A percentile compares a stretch with the other conserved stretches of the same genome.
These are phyloP conservation scores for Dinoponera quadriceps DNA, from an alignment of 1,140 invertebrate genomes.

Conservation along the genomic window DNA sequence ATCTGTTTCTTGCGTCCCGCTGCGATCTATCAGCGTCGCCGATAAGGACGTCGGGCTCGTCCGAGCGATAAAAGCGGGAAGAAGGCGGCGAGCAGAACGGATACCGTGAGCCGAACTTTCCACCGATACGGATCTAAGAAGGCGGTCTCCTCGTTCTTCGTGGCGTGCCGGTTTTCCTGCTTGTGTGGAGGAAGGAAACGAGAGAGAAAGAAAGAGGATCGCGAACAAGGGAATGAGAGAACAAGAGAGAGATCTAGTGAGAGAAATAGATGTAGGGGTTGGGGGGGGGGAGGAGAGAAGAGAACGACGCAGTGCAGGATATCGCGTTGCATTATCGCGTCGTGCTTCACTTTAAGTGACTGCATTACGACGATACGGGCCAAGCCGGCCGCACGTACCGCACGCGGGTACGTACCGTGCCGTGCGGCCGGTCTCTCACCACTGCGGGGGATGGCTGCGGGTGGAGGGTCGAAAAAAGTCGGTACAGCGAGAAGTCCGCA, in stretches of 20 bases:
- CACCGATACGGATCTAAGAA: slow-evolving; percentile 60
- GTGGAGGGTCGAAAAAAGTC: slow-evolving; percentile 33
- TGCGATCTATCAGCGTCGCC: slow-evolving; percentile 17
- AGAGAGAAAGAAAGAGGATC: background rate
- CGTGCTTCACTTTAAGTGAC: slow-evolving; percentile 66
- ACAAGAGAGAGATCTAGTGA: too few species aligned
- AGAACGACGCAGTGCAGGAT: slow-evolving; percentile 5
- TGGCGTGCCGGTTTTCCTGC: background rate
- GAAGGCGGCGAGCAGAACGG: slow-evolving; percentile 52
- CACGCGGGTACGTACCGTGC: background rate
- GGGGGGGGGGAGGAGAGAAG: background rate
- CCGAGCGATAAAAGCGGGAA: slow-evolving; percentile 38
- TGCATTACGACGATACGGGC: slow-evolving; percentile 60
- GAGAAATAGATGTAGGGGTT: too few species aligned
- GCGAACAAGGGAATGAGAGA: background rate
- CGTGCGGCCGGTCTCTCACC: background rate
- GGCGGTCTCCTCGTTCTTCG: slow-evolving; percentile 17
- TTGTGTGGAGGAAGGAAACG: slow-evolving; percentile 52
- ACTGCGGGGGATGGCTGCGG: background rate
- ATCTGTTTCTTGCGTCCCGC: slow-evolving; percentile 13
- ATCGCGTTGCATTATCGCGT: slow-evolving; percentile 67
- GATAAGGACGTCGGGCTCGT: slow-evolving; percentile 11
- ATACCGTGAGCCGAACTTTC: slow-evolving; percentile 53
- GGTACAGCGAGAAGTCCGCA: slow-evolving; percentile 41
- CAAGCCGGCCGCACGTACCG: background rate